phyloP scores from a whole-genome alignment of 2,797 vertebrate genomes.

The Nyctibius grandis region DNA sequence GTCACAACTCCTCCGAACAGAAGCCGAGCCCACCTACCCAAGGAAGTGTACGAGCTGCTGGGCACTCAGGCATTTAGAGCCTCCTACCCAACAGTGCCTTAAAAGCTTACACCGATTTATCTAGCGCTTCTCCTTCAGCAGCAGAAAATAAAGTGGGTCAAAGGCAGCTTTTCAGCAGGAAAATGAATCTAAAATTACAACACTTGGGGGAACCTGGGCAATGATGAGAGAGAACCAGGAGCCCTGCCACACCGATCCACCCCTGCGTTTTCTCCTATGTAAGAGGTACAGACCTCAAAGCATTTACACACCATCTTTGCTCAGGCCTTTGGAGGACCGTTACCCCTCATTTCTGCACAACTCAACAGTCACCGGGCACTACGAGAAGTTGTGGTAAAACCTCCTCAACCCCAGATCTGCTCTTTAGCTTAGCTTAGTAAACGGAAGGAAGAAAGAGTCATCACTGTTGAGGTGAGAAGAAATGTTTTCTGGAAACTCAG shows the following conservation, averaged over 20 bases:
- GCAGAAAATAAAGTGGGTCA: constrained; percentile 22
- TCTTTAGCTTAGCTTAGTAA: background rate
- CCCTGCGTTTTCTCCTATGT: background rate
- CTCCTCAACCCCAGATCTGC: background rate
- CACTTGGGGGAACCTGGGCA: background rate
- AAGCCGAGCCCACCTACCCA: background rate
- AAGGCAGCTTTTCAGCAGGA: constrained; percentile 29
- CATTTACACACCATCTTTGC: background rate
- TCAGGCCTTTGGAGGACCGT: background rate
- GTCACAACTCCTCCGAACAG: background rate
- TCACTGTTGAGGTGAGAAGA: background rate
- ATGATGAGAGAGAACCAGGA: background rate
- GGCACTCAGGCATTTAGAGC: background rate
- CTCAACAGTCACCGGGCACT: background rate
- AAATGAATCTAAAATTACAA: constrained; percentile 33
- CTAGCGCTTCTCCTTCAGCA: background rate
- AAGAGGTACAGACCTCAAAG: background rate
- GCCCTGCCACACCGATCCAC: background rate
- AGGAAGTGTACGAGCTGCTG: background rate
- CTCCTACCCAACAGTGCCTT: background rate
- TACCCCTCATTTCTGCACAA: background rate
- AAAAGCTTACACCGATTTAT: background rate
- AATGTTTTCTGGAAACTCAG: background rate
- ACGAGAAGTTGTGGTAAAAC: background rate
- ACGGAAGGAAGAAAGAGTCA: background rate